Evolutionary conservation across 2,113 vertebrate genomes (phyloP).

Genomic region (Macaca nemestrina): DNA sequence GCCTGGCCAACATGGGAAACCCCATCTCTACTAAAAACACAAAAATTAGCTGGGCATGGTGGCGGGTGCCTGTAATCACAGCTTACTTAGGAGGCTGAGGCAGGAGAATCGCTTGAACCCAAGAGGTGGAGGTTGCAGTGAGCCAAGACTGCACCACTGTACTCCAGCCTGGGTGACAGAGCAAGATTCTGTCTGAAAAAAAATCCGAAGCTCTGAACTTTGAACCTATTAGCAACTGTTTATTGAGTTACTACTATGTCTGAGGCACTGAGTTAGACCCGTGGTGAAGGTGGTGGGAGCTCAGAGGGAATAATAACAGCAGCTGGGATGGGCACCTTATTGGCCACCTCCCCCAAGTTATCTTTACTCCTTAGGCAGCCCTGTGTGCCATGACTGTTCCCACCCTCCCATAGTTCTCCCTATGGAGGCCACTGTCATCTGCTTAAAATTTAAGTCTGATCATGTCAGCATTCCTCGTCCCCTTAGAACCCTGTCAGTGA

Average conservation of each 20-base stretch:
- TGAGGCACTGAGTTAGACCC: not conserved
- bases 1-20: too few species aligned
- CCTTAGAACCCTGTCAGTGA: not conserved
- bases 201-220: not conserved
- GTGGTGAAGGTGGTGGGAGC: not conserved
- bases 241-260: not conserved
- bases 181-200: too few species aligned
- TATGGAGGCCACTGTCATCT: not conserved
- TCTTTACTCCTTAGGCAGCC: not conserved
- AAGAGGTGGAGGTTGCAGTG: too few species aligned
- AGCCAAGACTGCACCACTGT: too few species aligned
- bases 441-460: not conserved
- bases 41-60: too few species aligned
- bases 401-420: not conserved
- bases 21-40: too few species aligned
- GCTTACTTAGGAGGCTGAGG: too few species aligned
- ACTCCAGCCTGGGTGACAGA: too few species aligned
- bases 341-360: not conserved
- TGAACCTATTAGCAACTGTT: not conserved
- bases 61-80: too few species aligned
- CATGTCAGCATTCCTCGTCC: not conserved
- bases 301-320: not conserved
- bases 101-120: too few species aligned
- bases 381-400: not conserved
- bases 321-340: too few species aligned